Evolutionary conservation across 2,113 vertebrate species (phyloP), one percentile per base, ranked within the genome.

Genomic region (Dipodomys spectabilis): DNA sequence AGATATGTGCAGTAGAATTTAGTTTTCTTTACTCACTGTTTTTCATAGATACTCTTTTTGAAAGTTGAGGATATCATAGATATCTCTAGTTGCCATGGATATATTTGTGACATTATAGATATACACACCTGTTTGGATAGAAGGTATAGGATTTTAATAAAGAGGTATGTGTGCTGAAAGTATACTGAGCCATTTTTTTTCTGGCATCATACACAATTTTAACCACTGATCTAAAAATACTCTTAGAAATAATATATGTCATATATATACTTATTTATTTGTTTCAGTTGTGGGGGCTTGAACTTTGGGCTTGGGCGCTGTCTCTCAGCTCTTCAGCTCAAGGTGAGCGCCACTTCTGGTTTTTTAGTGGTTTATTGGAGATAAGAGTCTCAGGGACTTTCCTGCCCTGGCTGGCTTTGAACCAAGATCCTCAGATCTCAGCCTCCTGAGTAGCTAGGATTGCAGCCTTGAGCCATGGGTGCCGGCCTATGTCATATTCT

Each of bases 71-170:
- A 86, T 95, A 91, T 78, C 95, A 96, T 88, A 92, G 71, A 53
- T 90, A 82, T 49, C 78, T 95, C 27, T 86, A 69, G 95, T 97
- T 97, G 93, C 95, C 92, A 95, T 96, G 93, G 97, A 95, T 95
- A 96, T 79, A 62, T 93, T 49, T 84, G 73, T 97, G 96, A 96
- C 91, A 97, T 97, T 95, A 97, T 60, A 94, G 71, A 75, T 8
- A 53, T 90, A 92, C 9, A 93, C 19, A 90, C 91, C 95, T 86
- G 49, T 96, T 97, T 94, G 84, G 91, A 94, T 83, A 91, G 68
- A 94, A 94, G 84, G 69, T 82, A 91, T 81, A 88, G 49, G n/a
- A 75, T 91, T 95, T 94, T 84, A 94, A 87, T 88, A 78, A 93
- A 88, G 35, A 92, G 44, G 78, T 89, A 35, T 90, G 6, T 93